Evolutionary conservation across 2,797 vertebrate species (phyloP), one percentile per base, ranked within the genome.

Genomic region (Xyrichtys novacula): DNA sequence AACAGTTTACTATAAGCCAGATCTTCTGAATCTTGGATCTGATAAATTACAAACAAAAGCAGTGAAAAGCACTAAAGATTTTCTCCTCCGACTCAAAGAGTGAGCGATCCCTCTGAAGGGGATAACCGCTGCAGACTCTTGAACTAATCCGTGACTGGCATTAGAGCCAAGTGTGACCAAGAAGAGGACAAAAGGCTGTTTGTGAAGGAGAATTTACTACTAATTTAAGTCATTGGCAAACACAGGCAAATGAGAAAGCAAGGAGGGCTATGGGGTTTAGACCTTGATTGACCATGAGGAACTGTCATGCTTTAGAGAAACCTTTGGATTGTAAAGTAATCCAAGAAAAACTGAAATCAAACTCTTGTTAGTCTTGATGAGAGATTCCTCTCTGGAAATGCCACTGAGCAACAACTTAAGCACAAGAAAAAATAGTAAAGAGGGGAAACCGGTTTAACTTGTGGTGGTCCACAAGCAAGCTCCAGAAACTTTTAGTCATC

Each of bases 41-140:
- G 70, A 65, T 74, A 31, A 61, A 58, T 84, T 73, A 70, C 75
- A 71, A 64, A 57, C 20, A 76, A 71, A 81, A 83, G 80, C 69
- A 81, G 64, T 73, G 57, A 78, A 83, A 71, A 43, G 29, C 75
- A 81, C 71, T 82, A 87, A 85, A 80, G 60, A 76, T 75, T 68
- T 74, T 72, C 49, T 83, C 55, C 58, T 83, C 83, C 77, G 31
- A 36, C 54, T 78, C 48, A 74, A 65, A 78, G 64, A 69, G 60
- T 44, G 64, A 76, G 55, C 66, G 32, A 52, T 56, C 40, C 78
- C 62, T 65, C 74, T 64, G 58, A 63, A 76, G 66, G 77, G 74
- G 16, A 75, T 80, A 64, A 71, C 50, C 17, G 23, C 81, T 52
- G 46, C 53, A 60, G 65, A 82, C 49, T 58, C 60, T 69, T 84